Evolutionary conservation across 1,140 invertebrate genomes (phyloP), one percentile per base, ranked within the genome.

Genomic region (Mactra quadrangularis): DNA sequence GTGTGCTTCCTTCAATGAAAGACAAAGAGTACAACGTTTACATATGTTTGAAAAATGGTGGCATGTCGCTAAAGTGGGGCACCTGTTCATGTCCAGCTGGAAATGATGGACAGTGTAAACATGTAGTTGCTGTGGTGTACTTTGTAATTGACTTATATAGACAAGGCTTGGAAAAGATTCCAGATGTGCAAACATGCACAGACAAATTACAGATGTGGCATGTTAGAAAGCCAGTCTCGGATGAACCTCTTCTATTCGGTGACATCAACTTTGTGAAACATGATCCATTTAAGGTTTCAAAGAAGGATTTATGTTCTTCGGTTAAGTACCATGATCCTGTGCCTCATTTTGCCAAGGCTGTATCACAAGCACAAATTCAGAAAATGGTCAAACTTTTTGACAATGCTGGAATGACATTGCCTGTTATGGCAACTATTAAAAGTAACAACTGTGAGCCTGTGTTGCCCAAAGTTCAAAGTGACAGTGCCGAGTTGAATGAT

Each of bases 181-280:
- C 66, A 25, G 66, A 70, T 22, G 50, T 64, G 1, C 35, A 74
- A 38, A 82, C 79, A 15, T 82, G 79, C 35, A 82, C 79, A 9
- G 25, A 60, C 22, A 82, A 74, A 33, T 27, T 77, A 31, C 75
- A 77, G 13, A 79, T 57, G 47, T 79, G 77, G 77, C 77, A 79
- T 41, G 77, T 71, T 1, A 17, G 52, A 13, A 81, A 81, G 31
- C 77, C 77, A 45, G 15, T 82, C 1, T 55, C 70, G 6, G 79
- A 82, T 35, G 79, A 74, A 35, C 68, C 79, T 17, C 70, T 82
- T 19, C n/a, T 82, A 25, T 82, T 82, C 45, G 53, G 55, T 45
- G 64, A 81, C 19, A 70, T 81, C 7, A 59, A 13, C 9, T 81
- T 81, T 60, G 66, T 70, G 22, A 81, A 52, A 52, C 70, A 82